Conservation (phyloP, 2,113 vertebrate genomes). For the Epinephelus moara region DNA sequence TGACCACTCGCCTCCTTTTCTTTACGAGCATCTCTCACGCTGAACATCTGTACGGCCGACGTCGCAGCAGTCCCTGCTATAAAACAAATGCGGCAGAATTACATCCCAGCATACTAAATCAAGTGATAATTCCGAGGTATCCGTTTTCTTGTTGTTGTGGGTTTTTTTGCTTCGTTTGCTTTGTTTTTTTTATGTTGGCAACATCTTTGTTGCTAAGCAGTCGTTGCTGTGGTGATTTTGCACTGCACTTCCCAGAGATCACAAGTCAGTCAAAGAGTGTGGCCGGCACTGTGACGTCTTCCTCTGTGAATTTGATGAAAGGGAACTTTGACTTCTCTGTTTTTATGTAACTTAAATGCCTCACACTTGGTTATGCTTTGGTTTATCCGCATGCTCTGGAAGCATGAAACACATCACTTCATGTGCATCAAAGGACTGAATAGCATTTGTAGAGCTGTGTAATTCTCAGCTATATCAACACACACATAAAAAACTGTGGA, state of each 20-base stretch:
- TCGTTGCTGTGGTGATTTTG: constrained; percentile 77
- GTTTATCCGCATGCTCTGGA: not conserved
- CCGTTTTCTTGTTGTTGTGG: constrained; percentile 14
- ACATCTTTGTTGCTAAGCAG: constrained; percentile 79
- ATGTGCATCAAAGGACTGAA: not conserved
- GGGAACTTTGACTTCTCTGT: constrained; percentile 30
- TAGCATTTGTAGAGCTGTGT: not conserved
- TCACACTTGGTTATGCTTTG: not conserved
- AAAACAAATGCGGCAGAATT: constrained; percentile 9
- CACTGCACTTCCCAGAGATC: constrained; percentile 68
- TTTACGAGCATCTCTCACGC: constrained; percentile 34
- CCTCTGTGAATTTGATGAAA: not conserved
- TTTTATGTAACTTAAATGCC: not conserved
- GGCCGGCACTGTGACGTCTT: constrained; percentile 36
- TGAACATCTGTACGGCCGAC: constrained; percentile 8
- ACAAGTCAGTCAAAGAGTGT: constrained; percentile 64
- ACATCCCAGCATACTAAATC: not conserved
- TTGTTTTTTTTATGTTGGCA: constrained; percentile 39
- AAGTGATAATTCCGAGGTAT: not conserved
- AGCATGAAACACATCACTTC: constrained; percentile 1
- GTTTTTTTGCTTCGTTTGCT: constrained; percentile 8
- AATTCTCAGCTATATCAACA: not conserved
- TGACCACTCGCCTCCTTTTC: constrained; percentile 54
- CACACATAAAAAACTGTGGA: not conserved
- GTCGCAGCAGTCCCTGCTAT: not conserved